Base-by-base conservation (phyloP, 1,140 invertebrate species). In the Drosophila takahashii region DNA sequence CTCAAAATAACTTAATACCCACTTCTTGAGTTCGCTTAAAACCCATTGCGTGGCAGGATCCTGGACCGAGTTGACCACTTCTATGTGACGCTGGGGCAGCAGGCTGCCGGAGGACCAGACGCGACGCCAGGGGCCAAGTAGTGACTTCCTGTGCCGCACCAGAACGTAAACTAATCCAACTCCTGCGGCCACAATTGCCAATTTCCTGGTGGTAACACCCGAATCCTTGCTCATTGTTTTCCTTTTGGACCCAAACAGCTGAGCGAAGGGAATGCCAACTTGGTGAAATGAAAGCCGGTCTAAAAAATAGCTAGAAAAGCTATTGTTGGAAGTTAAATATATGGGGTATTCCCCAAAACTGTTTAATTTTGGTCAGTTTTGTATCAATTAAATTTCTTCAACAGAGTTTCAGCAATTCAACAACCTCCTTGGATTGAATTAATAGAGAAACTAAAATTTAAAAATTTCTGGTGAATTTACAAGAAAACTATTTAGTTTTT, bases 161-260 rank as follows among this genome's bases (percentile, higher is more conserved):
- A 86, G 51, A 0, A 86, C 79, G 15, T 77, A 86, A 3, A 87
- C 84, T 3, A 86, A 9, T 5, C 83, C 75, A 11, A 86, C 44
- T 8, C 83, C 51, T 0, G 83, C 83, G 9, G 83, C 83, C 3
- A 86, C 7, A 32, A 86, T 27, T 0, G 83, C 79, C 66, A 48
- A 81, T 50, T 58, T 71, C 8, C 54, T 48, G 5, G 42, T 53
- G 41, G 7, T 57, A 4, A 48, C 52, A 36, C 47, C 34, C 13
- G 65, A 39, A 41, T 51, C 53, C n/a, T 47, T 26, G 18, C 26
- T 57, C 66, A 74, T 73, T 50, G 57, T 62, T 47, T 61, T 60
- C 37, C 11, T 48, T 48, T 47, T 16, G 34, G 34, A 16, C 5
- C 13, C 18, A 8, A 57, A 15, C 34, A 57, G 53, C 42, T 47